Evolutionary conservation across 2,797 vertebrate genomes (phyloP).

Genomic region (Coccyzus lansbergi): DNA sequence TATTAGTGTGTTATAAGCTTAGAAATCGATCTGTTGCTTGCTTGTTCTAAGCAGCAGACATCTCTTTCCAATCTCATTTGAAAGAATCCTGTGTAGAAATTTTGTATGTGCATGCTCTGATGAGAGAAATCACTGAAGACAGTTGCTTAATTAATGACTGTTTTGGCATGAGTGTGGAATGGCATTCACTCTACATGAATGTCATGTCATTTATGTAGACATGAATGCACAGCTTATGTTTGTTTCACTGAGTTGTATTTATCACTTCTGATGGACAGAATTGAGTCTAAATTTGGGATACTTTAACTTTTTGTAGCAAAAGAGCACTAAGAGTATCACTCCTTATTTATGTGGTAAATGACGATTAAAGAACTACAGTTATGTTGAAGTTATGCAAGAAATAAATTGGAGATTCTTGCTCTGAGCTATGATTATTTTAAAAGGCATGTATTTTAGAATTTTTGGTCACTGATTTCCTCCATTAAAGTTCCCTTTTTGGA

Average conservation of each 20-base stretch:
- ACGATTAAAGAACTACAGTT: slow-evolving; percentile 11
- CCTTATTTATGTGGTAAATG: not conserved
- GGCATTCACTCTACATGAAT: not conserved
- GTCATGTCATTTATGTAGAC: not conserved
- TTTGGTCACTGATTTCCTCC: not conserved
- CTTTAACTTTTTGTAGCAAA: not conserved
- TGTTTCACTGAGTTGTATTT: not conserved
- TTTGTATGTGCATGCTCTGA: not conserved
- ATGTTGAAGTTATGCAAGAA: slow-evolving; percentile 8
- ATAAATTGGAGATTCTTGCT: not conserved
- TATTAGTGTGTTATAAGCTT: not conserved
- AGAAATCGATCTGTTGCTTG: not conserved
- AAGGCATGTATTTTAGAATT: not conserved
- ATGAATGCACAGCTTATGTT: not conserved
- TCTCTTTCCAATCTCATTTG: not conserved
- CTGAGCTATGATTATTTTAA: not conserved
- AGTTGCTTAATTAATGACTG: slow-evolving; percentile 33
- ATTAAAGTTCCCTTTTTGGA: not conserved
- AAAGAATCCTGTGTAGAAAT: not conserved
- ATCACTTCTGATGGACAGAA: not conserved
- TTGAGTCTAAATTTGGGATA: not conserved
- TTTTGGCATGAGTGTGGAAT: not conserved
- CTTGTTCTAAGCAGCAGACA: not conserved
- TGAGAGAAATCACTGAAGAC: not conserved
- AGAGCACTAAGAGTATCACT: not conserved